Evolutionary conservation across 2,888 invertebrate species (phyloP).

Genomic region (Epinotia nisella): DNA sequence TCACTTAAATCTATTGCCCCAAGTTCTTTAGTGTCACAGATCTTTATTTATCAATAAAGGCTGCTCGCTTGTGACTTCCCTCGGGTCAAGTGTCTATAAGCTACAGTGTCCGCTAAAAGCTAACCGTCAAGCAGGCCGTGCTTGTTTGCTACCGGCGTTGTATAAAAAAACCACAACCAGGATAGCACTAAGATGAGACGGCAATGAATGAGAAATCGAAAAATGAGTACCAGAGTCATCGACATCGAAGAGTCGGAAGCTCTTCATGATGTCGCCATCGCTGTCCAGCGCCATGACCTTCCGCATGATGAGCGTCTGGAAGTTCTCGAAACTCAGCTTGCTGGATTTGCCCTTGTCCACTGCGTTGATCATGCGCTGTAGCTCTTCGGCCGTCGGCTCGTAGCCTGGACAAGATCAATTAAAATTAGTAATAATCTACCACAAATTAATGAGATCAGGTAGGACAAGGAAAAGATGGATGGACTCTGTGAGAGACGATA

Average conservation of each 20-base stretch:
- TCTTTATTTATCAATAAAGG: too few species aligned
- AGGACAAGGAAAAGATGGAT: too few species aligned
- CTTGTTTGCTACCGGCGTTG: too few species aligned
- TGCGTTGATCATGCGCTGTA: constrained; percentile 71
- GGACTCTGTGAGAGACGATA: too few species aligned
- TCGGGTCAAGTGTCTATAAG: too few species aligned
- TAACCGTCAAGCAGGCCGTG: too few species aligned
- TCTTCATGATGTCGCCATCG: constrained; percentile 80
- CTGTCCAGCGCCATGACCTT: constrained; percentile 76
- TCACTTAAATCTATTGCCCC: too few species aligned
- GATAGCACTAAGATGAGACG: neutral
- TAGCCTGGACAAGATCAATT: constrained; percentile 62
- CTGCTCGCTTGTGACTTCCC: too few species aligned
- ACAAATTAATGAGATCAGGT: too few species aligned
- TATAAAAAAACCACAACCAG: too few species aligned
- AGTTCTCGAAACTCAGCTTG: constrained; percentile 77
- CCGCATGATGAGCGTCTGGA: constrained; percentile 77
- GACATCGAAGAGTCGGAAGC: constrained; percentile 76
- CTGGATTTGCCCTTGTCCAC: constrained; percentile 76
- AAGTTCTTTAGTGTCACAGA: too few species aligned
- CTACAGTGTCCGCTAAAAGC: too few species aligned
- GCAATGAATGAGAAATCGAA: neutral
- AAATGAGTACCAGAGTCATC: constrained; percentile 63
- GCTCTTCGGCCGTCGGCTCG: constrained; percentile 77
- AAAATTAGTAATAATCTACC: neutral